Evolutionary conservation across 2,797 vertebrate genomes (phyloP), one percentile per base, ranked within the genome.

Genomic region (Dromococcyx pavoninus): DNA sequence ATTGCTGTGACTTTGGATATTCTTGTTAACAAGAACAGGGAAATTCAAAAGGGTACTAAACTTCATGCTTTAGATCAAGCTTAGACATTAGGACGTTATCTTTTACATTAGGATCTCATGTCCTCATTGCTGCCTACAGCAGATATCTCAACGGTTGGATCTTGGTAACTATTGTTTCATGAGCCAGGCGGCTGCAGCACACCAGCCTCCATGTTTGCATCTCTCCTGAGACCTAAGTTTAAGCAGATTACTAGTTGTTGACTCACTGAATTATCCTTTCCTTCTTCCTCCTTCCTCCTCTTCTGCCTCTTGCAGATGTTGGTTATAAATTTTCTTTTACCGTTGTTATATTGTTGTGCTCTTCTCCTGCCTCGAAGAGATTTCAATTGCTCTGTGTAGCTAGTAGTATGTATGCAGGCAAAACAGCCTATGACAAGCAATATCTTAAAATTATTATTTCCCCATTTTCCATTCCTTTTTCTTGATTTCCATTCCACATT

Each of bases 121-220:
- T 60, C 23, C 8, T 80, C 4, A 18, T 80, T 80, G 56, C 51
- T 10, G 9, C 78, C 50, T 48, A 14, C 46, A 83, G 65, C 61
- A 64, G 65, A 86, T 0, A 0, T 37, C 50, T 71, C 44, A 5
- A 1, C 25, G 30, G 11, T 4, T 81, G 50, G 13, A 13, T 61
- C 62, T 77, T 86, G 61, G 48, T 44, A 91, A 2, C 30, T 64
- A 8, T 13, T 86, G 32, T 41, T 88, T 80, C 33, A 4, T 35
- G 39, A 88, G n/a, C 46, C 5, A 3, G 44, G 33, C 69, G 86
- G 61, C 14, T 25, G 56, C 48, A 83, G 50, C 62, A 64, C 33
- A 30, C 27, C 32, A 74, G 7, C 21, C 16, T 67, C 67, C 33
- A 1, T 32, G 9, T 76, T 87, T 82, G 22, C 2, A 1, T 50